Base-by-base conservation (phyloP, 2,888 invertebrate species). In the Gastrophysa polygoni region DNA sequence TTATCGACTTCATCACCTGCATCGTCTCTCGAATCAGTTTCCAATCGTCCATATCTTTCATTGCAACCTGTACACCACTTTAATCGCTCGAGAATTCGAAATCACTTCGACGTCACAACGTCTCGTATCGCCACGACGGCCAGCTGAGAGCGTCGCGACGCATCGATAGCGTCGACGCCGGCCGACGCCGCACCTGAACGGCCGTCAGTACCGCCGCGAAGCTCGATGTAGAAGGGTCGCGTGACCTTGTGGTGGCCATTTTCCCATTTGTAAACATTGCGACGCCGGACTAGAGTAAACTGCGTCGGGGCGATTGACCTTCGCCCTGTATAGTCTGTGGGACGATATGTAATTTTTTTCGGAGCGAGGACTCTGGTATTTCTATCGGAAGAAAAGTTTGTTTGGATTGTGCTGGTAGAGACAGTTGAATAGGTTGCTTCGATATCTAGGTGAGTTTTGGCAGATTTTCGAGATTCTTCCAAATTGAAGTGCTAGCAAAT, bases 171-270 rank as follows among this genome's bases (percentile, higher is more conserved):
- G 73, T 71, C 73, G 73, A 70, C 73, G 73, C 70, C 61, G 63
- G 63, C 61, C 62, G 43, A 59, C 61, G 57, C 61, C 68, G 66
- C 66, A 70, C 69, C 71, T 69, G 71, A 64, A 65, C 62, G 59
- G 55, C 59, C 59, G 47, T 54, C 73, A 73, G 73, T 73, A 66
- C 60, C 67, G 66, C 59, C 71, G 71, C 71, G 71, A 69, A 71
- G 70, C 63, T 68, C 50, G 63, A 21, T 44, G 61, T 59, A 65
- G 66, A 56, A 59, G 66, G 68, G 64, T 70, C 71, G 68, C 64
- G 64, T 68, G 67, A 71, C 64, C 62, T 49, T 50, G 52, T 10
- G 24, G 17, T 34, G 43, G 38, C 47, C 10, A 7, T 7, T 24
- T 7, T 21, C 14, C 14, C 14, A n/a, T 38, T 14, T n/a, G 38